A percentile compares a stretch with the other conserved stretches of the same genome.
These are phyloP conservation scores for Cichlasoma orientale DNA, from an alignment of 2,797 vertebrate genomes.

Conservation along the genomic window DNA sequence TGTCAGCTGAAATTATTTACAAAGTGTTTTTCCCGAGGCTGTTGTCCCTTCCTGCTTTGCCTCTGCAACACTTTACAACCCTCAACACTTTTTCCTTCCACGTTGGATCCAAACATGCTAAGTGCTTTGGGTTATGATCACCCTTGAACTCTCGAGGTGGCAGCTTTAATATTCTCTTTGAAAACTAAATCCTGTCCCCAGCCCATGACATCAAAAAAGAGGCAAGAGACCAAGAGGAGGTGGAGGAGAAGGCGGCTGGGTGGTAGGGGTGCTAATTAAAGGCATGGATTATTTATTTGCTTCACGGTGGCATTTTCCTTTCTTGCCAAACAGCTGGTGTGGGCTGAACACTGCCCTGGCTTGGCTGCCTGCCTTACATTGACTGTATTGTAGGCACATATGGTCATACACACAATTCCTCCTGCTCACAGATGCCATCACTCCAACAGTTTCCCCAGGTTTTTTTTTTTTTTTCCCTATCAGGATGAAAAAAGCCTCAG, in stretches of 20 bases:
- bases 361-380: slow-evolving; percentile 41
- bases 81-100: slow-evolving; percentile 5
- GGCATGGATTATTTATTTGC: slow-evolving; percentile 74
- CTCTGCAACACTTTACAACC: slow-evolving; percentile 2
- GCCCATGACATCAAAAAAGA: slow-evolving; percentile 54
- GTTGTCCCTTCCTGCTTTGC: slow-evolving; percentile 14
- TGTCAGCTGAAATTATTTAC: slow-evolving; percentile 42
- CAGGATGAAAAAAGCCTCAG: not conserved
- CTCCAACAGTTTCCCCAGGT: not conserved
- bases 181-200: slow-evolving; percentile 59
- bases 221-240: slow-evolving; percentile 54
- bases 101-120: slow-evolving; percentile 14
- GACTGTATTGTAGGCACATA: slow-evolving; percentile 40
- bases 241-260: slow-evolving; percentile 8
- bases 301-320: slow-evolving; percentile 65
- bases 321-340: slow-evolving; percentile 64
- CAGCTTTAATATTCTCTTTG: slow-evolving; percentile 59
- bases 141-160: slow-evolving; percentile 54
- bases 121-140: slow-evolving; percentile 41
- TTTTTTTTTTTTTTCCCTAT: not conserved
- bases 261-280: slow-evolving; percentile 62
- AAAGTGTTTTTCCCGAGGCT: slow-evolving; percentile 13
- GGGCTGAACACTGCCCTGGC: slow-evolving; percentile 38
- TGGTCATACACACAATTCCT: slow-evolving; percentile 28
- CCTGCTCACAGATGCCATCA: slow-evolving; percentile 11